Evolutionary conservation across 2,113 vertebrate genomes (phyloP).

Genomic region (Anseranas semipalmata): DNA sequence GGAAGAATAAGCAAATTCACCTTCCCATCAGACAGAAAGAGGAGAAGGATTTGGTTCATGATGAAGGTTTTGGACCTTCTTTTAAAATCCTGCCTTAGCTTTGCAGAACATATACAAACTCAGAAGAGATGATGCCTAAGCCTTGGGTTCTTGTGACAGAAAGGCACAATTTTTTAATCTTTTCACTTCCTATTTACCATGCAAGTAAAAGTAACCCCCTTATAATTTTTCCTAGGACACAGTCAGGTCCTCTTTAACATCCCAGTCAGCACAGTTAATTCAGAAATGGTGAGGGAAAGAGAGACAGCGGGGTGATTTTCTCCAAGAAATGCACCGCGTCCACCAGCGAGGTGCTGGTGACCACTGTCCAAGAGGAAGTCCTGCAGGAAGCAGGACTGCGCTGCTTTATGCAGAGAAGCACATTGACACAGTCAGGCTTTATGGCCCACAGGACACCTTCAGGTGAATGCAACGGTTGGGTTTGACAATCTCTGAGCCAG

Average conservation of each 20-base stretch:
- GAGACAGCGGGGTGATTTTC: neutral
- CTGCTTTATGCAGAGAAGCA: neutral
- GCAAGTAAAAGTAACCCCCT: neutral
- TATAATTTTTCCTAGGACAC: neutral
- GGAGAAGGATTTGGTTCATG: neutral
- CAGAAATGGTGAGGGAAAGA: neutral
- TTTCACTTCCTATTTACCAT: neutral
- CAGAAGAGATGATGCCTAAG: neutral
- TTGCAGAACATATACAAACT: neutral
- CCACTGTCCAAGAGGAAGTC: fast-evolving
- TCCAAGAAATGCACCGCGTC: fast-evolving
- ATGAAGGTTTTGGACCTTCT: neutral
- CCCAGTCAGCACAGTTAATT: neutral
- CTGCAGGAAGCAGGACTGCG: fast-evolving
- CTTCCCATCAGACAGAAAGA: neutral
- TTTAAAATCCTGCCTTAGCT: neutral
- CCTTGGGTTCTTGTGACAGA: neutral
- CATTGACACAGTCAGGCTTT: neutral
- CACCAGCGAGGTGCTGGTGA: neutral
- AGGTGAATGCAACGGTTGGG: neutral
- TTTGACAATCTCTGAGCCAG: neutral
- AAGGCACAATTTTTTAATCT: neutral
- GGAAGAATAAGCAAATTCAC: neutral
- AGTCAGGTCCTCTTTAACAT: neutral
- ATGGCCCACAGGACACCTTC: neutral